A percentile compares a stretch with the other conserved stretches of the same genome.
phyloP scores from a whole-genome alignment of 2,797 vertebrate genomes.

The Delichon dasypus region DNA sequence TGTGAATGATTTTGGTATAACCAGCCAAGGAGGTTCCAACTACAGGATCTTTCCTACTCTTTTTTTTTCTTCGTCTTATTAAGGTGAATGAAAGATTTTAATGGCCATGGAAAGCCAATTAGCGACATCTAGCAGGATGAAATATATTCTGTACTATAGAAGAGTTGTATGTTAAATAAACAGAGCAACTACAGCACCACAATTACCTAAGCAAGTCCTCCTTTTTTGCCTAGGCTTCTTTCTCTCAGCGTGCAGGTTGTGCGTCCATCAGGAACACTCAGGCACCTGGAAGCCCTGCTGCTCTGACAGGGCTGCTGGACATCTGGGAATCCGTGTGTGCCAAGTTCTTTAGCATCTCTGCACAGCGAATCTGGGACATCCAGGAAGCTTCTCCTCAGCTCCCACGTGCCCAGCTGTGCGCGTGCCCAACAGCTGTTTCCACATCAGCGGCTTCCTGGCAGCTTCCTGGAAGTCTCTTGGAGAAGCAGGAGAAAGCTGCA shows the following conservation, averaged over 20 bases:
- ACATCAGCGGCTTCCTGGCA: not conserved
- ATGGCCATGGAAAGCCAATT: not conserved
- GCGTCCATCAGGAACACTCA: not conserved
- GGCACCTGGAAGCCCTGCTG: not conserved
- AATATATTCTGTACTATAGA: not conserved
- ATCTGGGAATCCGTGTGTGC: not conserved
- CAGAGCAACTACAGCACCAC: not conserved
- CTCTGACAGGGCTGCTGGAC: not conserved
- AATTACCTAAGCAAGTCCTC: not conserved
- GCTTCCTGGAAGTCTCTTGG: not conserved
- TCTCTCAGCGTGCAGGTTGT: not conserved
- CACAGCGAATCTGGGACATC: not conserved
- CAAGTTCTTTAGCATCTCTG: not conserved
- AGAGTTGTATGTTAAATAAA: not conserved
- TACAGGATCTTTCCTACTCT: not conserved
- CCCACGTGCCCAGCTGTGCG: not conserved
- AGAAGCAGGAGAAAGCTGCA: not conserved
- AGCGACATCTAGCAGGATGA: not conserved
- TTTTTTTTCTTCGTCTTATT: not conserved
- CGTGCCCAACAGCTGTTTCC: not conserved
- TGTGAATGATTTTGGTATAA: not conserved
- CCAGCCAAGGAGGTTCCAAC: not conserved
- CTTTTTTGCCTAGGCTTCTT: not conserved
- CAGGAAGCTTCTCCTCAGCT: not conserved
- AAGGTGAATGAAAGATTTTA: not conserved